These are phyloP conservation scores for Eucriotettix oculatus DNA, from an alignment of 2,888 invertebrate genomes.

Conservation along the genomic window DNA sequence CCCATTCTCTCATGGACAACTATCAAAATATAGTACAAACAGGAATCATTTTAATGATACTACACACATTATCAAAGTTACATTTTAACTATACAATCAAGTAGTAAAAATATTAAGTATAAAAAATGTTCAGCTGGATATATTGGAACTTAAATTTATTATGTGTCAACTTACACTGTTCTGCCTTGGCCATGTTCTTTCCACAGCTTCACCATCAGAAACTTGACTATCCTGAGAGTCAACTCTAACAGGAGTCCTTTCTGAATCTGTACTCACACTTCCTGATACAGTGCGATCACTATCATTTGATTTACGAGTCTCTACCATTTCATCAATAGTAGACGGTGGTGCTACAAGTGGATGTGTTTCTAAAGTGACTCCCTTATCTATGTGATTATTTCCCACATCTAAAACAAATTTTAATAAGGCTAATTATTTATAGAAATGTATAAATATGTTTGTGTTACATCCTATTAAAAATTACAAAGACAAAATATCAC, in stretches of 20 bases:
- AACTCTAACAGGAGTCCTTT: constrained; percentile 59
- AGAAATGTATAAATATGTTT: too few species aligned
- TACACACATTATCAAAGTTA: background rate
- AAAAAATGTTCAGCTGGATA: too few species aligned
- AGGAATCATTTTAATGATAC: background rate
- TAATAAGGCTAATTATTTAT: background rate
- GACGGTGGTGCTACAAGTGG: constrained; percentile 19
- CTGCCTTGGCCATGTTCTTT: constrained; percentile 52
- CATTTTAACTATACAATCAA: background rate
- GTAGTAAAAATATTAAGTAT: too few species aligned
- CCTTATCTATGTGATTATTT: constrained; percentile 23
- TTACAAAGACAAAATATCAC: too few species aligned
- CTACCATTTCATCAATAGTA: constrained; percentile 27
- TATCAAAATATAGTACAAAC: constrained; percentile 22
- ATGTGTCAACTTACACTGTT: constrained; percentile 52
- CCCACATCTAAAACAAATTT: constrained; percentile 2
- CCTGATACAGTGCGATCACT: constrained; percentile 46
- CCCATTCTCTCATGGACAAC: constrained; percentile 90
- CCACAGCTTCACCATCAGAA: constrained; percentile 39
- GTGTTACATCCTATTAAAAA: too few species aligned
- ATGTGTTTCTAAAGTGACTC: constrained; percentile 36
- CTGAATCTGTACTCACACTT: constrained; percentile 68
- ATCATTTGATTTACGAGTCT: constrained; percentile 31
- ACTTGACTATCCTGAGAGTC: constrained; percentile 72
- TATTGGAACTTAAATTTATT: too few species aligned